Conservation (phyloP, 2,888 invertebrate species). For the Dicranocentrus wangi region DNA sequence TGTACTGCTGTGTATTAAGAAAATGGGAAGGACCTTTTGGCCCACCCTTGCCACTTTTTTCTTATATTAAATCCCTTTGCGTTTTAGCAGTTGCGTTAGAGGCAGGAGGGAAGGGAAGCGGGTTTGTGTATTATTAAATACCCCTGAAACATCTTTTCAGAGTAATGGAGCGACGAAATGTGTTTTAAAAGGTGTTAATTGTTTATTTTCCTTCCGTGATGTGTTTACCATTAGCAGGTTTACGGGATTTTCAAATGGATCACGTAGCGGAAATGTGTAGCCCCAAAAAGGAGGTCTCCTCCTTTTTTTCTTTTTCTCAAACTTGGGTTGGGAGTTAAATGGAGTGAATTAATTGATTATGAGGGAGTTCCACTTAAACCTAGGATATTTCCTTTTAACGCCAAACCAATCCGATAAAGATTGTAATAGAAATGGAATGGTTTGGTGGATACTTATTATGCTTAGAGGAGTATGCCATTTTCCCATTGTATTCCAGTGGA, state of each 20-base stretch:
- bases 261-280: background rate
- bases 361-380: background rate
- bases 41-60: no score
- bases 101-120: no score
- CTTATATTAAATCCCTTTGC: no score
- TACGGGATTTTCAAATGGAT: background rate
- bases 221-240: constrained; percentile 34
- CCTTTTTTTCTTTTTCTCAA: background rate
- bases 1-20: background rate
- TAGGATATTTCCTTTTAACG: background rate
- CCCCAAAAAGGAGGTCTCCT: background rate
- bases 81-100: no score
- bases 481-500: no score
- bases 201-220: constrained; percentile 50
- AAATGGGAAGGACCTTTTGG: no score
- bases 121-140: constrained; percentile 5
- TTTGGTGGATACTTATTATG: no score
- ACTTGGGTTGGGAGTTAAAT: constrained; percentile 22
- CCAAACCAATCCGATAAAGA: no score
- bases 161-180: constrained; percentile 42
- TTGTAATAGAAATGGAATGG: no score
- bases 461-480: no score
- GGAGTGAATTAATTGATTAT: constrained; percentile 48
- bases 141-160: constrained; percentile 12
- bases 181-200: constrained; percentile 62